Evolutionary conservation across 2,113 vertebrate species (phyloP).

Genomic region (Alligator sinensis): DNA sequence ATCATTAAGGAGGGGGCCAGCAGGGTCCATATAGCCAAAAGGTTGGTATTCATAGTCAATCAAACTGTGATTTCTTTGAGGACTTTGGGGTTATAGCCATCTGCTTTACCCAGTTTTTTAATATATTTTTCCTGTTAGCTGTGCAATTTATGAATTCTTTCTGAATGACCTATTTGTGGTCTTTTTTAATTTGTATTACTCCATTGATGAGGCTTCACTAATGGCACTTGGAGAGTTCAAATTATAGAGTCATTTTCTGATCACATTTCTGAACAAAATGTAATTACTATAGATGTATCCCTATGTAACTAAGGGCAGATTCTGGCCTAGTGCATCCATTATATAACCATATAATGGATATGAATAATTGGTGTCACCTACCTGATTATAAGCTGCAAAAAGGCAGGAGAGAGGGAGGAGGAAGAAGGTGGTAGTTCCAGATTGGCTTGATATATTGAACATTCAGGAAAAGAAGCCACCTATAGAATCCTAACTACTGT

Average conservation of each 20-base stretch:
- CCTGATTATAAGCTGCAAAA: slow-evolving; percentile 40
- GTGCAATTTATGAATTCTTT: neutral
- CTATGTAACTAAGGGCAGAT: slow-evolving; percentile 43
- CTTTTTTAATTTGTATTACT: slow-evolving; percentile 46
- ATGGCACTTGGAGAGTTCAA: slow-evolving; percentile 16
- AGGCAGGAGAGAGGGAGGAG: neutral
- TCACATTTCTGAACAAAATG: neutral
- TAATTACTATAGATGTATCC: slow-evolving; percentile 47
- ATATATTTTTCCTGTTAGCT: neutral
- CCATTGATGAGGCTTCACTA: slow-evolving; percentile 23
- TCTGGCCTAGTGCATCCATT: slow-evolving; percentile 47
- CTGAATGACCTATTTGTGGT: slow-evolving; percentile 2
- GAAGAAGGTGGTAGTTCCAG: neutral
- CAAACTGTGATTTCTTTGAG: neutral
- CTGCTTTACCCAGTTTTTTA: neutral
- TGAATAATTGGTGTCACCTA: slow-evolving; percentile 66
- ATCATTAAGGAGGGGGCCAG: slow-evolving; percentile 16
- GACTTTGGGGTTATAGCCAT: neutral
- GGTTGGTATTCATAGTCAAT: slow-evolving; percentile 10
- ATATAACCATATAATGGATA: slow-evolving; percentile 65
- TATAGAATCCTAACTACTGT: neutral
- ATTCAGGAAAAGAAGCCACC: slow-evolving; percentile 14
- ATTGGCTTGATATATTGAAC: slow-evolving; percentile 59
- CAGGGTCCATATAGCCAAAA: neutral
- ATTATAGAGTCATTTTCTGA: slow-evolving; percentile 55